phyloP scores from a whole-genome alignment of 1,140 invertebrate genomes.

The Dendroctonus valens region DNA sequence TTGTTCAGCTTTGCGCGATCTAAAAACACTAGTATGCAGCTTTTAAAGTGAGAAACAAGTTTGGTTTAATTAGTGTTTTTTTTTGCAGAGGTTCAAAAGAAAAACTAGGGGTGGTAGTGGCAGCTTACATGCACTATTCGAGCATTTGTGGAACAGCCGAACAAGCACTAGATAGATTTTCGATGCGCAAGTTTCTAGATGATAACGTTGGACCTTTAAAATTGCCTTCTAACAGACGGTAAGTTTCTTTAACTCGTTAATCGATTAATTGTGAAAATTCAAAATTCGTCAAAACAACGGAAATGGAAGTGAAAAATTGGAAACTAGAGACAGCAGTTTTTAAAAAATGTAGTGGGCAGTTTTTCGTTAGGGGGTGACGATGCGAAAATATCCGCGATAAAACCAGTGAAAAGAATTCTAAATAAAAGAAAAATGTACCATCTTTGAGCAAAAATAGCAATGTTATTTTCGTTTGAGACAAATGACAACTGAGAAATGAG shows the following conservation, averaged over 20 bases:
- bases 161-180: constrained; percentile 85
- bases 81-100: constrained; percentile 66
- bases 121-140: constrained; percentile 92
- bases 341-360: too few relatives aligned
- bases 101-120: constrained; percentile 81
- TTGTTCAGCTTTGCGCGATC: not conserved
- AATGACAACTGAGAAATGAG: too few relatives aligned
- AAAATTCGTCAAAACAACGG: too few relatives aligned
- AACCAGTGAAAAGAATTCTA: too few relatives aligned
- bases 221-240: constrained; percentile 89
- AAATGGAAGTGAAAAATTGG: too few relatives aligned
- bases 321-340: too few relatives aligned
- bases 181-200: constrained; percentile 88
- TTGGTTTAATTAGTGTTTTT: not conserved
- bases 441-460: too few relatives aligned
- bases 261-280: not conserved
- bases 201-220: constrained; percentile 78
- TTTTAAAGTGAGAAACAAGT: not conserved
- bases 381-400: too few relatives aligned
- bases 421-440: too few relatives aligned
- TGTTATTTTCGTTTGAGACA: too few relatives aligned
- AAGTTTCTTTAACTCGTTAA: constrained; percentile 26
- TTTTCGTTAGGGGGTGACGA: too few relatives aligned
- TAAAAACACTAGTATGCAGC: not conserved
- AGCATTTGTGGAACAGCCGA: constrained; percentile 87